These are phyloP conservation scores for Pristionchus exspectatus DNA, from an alignment of 2,888 invertebrate species.

Conservation along the genomic window DNA sequence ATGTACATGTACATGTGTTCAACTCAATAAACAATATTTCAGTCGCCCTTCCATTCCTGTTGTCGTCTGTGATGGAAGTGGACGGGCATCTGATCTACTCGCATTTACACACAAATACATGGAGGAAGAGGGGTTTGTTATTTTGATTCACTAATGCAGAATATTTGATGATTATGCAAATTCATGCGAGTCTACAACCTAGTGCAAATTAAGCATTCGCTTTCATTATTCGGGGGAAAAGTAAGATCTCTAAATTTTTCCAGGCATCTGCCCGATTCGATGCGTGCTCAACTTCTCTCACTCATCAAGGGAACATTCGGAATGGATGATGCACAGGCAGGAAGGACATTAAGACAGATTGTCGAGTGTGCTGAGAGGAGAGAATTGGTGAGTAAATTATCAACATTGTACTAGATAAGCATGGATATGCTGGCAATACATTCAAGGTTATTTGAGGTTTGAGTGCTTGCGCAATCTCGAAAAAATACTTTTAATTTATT, in stretches of 20 bases:
- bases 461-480: too few relatives aligned
- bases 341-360: slow-evolving; percentile 91
- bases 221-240: not conserved
- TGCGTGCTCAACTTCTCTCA: slow-evolving; percentile 91
- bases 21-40: not conserved
- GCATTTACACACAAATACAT: slow-evolving; percentile 92
- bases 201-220: too few relatives aligned
- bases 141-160: not conserved
- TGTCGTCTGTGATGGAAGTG: slow-evolving; percentile 84
- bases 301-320: slow-evolving; percentile 95
- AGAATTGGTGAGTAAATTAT: slow-evolving; percentile 87
- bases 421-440: not conserved
- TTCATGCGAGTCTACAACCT: too few relatives aligned
- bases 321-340: slow-evolving; percentile 90
- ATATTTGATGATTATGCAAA: not conserved
- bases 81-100: slow-evolving; percentile 95
- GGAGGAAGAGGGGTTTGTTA: slow-evolving; percentile 70
- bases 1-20: too few relatives aligned
- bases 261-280: slow-evolving; percentile 87
- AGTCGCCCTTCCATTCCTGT: slow-evolving; percentile 87
- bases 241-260: not conserved
- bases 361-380: slow-evolving; percentile 93
- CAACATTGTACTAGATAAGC: too few relatives aligned
- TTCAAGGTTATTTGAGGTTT: not conserved
- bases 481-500: too few relatives aligned